Evolutionary conservation across 2,797 vertebrate genomes (phyloP).

Genomic region (Tragelaphus eurycerus): DNA sequence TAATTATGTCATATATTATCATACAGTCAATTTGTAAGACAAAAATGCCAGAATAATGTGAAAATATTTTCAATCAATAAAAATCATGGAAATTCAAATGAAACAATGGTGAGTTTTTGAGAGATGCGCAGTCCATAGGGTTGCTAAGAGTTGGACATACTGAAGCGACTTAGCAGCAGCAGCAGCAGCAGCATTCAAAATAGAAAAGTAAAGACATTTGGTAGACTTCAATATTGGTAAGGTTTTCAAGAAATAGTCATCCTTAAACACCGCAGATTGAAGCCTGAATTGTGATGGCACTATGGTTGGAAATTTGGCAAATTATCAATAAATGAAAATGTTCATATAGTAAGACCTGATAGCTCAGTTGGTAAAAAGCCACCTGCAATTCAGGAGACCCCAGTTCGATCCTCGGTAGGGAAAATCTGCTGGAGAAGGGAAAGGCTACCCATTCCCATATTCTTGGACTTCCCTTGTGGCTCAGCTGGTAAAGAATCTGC

Average conservation of each 20-base stretch:
- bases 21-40: not conserved
- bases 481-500: not conserved
- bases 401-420: rapidly evolving
- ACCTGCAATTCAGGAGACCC: not conserved
- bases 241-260: not conserved
- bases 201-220: not conserved
- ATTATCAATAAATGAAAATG: not conserved
- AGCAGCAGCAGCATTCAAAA: not conserved
- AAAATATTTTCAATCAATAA: not conserved
- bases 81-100: not conserved
- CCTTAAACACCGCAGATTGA: not conserved
- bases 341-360: not conserved
- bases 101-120: not conserved
- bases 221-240: not conserved
- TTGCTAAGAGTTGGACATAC: too few relatives aligned
- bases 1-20: not conserved
- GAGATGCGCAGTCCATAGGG: not conserved
- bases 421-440: not conserved
- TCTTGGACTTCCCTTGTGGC: not conserved
- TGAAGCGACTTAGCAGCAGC: too few relatives aligned
- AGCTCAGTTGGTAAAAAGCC: not conserved
- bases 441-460: not conserved
- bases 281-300: not conserved
- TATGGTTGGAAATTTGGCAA: not conserved
- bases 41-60: not conserved